A percentile compares a stretch with the other conserved stretches of the same genome.
Conservation (phyloP, 1,140 invertebrate genomes). For the Drosophila ercepeae region DNA sequence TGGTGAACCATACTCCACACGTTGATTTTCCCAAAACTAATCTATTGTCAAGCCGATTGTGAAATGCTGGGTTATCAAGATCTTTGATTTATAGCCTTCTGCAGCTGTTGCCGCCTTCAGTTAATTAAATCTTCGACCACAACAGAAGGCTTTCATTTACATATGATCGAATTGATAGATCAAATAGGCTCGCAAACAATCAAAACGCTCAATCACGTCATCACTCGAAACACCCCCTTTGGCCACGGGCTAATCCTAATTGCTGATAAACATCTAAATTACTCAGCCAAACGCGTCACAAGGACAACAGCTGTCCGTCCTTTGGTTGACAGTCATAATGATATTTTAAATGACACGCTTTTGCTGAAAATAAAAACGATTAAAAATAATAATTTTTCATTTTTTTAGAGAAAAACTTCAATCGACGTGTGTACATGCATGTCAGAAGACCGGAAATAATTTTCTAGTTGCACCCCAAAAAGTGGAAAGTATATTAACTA, state of each 20-base stretch:
- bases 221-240: constrained; percentile 38
- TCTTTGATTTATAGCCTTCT: constrained; percentile 9
- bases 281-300: constrained; percentile 47
- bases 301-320: constrained; percentile 59
- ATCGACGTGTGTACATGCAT: constrained; percentile 50
- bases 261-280: constrained; percentile 77
- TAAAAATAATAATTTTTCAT: constrained; percentile 69
- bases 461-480: constrained; percentile 68
- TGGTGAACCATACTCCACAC: no score
- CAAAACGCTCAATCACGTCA: constrained; percentile 57
- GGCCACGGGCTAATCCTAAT: constrained; percentile 67
- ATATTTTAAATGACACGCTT: constrained; percentile 76
- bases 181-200: constrained; percentile 36
- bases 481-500: constrained; percentile 24
- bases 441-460: constrained; percentile 80
- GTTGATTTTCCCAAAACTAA: background rate
- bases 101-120: constrained; percentile 46
- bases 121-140: constrained; percentile 65
- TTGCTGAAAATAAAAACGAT: constrained; percentile 56
- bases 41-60: background rate
- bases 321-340: constrained; percentile 69
- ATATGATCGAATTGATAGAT: constrained; percentile 79
- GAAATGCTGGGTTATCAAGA: background rate
- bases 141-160: constrained; percentile 61
- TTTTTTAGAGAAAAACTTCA: constrained; percentile 28